Evolutionary conservation across 1,140 invertebrate genomes (phyloP).

Genomic region (Trichonephila clavipes): DNA sequence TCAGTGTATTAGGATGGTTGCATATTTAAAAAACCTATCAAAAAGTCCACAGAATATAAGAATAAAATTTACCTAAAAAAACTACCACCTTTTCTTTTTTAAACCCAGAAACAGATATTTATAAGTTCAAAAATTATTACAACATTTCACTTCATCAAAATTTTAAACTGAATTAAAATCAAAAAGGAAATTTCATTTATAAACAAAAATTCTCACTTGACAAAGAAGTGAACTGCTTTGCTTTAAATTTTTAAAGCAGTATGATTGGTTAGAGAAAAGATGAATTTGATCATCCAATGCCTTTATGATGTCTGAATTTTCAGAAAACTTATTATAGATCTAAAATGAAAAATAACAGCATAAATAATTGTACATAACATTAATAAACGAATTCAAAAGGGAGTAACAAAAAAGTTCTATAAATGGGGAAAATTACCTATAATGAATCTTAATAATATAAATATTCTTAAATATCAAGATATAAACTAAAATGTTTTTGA

Average conservation of each 20-base stretch:
- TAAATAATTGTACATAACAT: neutral
- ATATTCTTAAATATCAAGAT: neutral
- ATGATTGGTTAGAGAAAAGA: neutral
- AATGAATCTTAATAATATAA: neutral
- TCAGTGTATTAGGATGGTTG: no score
- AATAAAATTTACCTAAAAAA: neutral
- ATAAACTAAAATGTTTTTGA: neutral
- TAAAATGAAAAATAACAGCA: neutral
- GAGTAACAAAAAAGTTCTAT: neutral
- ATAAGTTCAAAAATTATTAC: neutral
- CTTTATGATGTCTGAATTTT: neutral
- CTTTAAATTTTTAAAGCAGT: constrained; percentile 27
- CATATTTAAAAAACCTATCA: no score
- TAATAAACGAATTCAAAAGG: neutral
- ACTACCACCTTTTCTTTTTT: neutral
- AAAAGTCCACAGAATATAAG: no score
- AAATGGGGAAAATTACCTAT: neutral
- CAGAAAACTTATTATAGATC: neutral
- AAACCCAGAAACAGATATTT: neutral
- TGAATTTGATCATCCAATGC: neutral
- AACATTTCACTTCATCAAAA: neutral
- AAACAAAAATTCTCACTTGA: neutral
- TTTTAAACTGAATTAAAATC: neutral
- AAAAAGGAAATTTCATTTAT: neutral
- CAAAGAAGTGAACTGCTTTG: neutral